Evolutionary conservation across 2,797 vertebrate species (phyloP).

Genomic region (Poliocrania exsul): DNA sequence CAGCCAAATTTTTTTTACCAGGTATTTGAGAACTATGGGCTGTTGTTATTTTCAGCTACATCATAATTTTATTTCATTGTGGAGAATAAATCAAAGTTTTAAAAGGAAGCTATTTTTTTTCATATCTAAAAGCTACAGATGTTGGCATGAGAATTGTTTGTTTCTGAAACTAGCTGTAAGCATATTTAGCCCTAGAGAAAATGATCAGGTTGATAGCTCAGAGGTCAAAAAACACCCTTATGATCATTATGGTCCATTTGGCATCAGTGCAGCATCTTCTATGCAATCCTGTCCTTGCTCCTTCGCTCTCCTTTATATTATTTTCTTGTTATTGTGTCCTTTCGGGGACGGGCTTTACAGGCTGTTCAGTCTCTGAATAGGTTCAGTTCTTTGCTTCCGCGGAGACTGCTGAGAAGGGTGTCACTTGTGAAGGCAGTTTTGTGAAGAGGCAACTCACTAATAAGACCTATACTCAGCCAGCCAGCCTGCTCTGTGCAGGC

Average conservation of each 20-base stretch:
- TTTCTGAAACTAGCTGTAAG: constrained; percentile 10
- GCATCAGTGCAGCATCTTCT: not conserved
- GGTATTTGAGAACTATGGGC: not conserved
- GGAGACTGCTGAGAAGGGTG: not conserved
- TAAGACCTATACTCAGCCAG: constrained; percentile 29
- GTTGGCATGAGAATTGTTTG: not conserved
- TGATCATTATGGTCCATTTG: not conserved
- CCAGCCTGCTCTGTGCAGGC: not conserved
- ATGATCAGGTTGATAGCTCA: constrained; percentile 3
- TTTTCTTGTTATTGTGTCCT: constrained; percentile 50
- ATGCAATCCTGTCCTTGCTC: not conserved
- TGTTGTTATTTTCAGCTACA: constrained; percentile 40
- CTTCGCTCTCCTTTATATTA: not conserved
- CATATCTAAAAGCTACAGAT: constrained; percentile 1
- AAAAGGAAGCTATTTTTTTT: not conserved
- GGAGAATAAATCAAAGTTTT: constrained; percentile 45
- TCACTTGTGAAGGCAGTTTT: constrained; percentile 53
- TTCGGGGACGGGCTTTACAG: not conserved
- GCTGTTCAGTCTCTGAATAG: constrained; percentile 40
- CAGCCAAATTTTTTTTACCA: not conserved
- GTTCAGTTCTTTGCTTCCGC: not conserved
- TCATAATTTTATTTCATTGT: constrained; percentile 43
- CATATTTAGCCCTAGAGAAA: not conserved
- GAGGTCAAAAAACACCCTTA: not conserved
- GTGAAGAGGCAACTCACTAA: constrained; percentile 42